Evolutionary conservation across 2,113 vertebrate species (phyloP).

Genomic region (Callospermophilus lateralis): DNA sequence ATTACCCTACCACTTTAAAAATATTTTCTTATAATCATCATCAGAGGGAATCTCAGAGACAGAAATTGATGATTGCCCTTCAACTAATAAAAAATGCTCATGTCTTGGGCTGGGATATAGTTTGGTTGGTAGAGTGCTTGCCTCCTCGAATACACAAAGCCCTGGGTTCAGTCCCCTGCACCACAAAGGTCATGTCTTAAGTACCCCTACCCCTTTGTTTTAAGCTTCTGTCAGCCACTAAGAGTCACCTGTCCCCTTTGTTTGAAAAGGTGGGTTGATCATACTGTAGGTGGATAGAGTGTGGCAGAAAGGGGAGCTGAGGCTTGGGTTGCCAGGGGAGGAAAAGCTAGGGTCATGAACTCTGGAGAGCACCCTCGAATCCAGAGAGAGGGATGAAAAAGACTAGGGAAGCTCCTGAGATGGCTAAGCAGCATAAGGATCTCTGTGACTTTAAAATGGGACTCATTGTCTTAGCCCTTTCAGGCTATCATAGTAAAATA

Average conservation of each 20-base stretch:
- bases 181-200: background rate
- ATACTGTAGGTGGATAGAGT: background rate
- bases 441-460: background rate
- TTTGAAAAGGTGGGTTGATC: background rate
- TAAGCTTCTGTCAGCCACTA: background rate
- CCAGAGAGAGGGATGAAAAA: background rate
- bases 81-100: background rate
- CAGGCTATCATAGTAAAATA: background rate
- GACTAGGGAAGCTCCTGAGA: background rate
- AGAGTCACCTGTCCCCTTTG: background rate
- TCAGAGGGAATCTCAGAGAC: background rate
- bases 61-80: background rate
- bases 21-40: background rate
- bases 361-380: background rate
- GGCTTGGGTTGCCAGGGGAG: too few species aligned
- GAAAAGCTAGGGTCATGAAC: background rate
- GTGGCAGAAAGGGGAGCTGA: background rate
- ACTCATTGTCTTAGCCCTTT: background rate
- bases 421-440: background rate
- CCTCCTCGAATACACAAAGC: too few species aligned
- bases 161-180: too few species aligned
- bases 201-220: rapidly evolving
- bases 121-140: too few species aligned
- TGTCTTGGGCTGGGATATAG: background rate
- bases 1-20: background rate